phyloP scores from a whole-genome alignment of 1,140 invertebrate species.

The Thaumetopoea pityocampa region DNA sequence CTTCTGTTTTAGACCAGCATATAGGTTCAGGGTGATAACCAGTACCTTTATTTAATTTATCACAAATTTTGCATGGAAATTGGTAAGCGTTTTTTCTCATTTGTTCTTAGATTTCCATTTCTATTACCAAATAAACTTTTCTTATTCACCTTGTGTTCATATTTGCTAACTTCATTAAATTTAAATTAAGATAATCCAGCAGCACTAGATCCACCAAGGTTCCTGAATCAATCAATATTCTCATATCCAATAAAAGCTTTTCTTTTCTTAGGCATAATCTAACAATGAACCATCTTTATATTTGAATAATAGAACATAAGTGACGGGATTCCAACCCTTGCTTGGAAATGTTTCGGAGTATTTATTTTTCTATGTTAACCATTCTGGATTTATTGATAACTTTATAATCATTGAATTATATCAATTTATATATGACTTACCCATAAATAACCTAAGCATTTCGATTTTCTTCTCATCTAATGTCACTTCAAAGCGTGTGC shows the following conservation, averaged over 20 bases:
- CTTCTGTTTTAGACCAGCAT: too few species aligned
- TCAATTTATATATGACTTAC: constrained; percentile 38
- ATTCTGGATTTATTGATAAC: constrained; percentile 13
- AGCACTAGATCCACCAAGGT: constrained; percentile 4
- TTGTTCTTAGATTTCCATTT: too few species aligned
- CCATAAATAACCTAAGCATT: constrained; percentile 37
- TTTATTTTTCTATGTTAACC: background rate
- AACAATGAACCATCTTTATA: background rate
- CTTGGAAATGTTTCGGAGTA: constrained; percentile 3
- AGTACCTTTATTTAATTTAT: too few species aligned
- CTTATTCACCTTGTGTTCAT: too few species aligned
- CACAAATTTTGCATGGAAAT: too few species aligned
- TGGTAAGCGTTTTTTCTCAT: too few species aligned
- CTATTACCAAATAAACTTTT: too few species aligned
- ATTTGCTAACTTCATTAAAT: too few species aligned
- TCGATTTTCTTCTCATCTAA: too few species aligned
- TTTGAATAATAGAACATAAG: constrained; percentile 4
- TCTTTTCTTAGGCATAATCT: constrained; percentile 2
- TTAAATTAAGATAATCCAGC: too few species aligned
- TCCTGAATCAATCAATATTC: constrained; percentile 2
- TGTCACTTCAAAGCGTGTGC: constrained; percentile 27
- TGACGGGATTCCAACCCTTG: background rate
- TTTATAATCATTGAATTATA: constrained; percentile 33
- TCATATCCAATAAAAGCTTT: constrained; percentile 7
- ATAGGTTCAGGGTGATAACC: too few species aligned